A percentile compares a stretch with the other conserved stretches of the same genome.
Conservation (phyloP, 2,888 invertebrate genomes). For the Thymelicus acteon region DNA sequence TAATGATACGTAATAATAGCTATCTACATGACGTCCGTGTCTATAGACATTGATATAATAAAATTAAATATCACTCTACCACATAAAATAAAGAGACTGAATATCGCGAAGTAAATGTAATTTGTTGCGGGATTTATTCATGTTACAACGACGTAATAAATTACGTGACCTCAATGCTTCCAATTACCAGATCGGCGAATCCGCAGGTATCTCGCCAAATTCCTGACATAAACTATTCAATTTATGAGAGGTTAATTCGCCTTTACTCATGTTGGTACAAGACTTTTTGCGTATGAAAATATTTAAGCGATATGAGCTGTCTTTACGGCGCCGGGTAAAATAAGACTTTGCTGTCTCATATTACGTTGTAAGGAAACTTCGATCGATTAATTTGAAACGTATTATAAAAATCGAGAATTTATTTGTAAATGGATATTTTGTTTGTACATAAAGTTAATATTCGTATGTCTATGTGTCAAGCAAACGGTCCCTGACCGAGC, state of each 20-base stretch:
- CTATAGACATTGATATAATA: too few relatives aligned
- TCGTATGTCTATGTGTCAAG: slow-evolving; percentile 70
- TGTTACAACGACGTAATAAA: slow-evolving; percentile 19
- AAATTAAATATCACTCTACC: slow-evolving; percentile 20
- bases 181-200: slow-evolving; percentile 24
- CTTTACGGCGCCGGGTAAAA: slow-evolving; percentile 49
- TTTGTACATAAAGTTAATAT: slow-evolving; percentile 68
- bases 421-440: slow-evolving; percentile 61
- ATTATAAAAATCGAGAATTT: slow-evolving; percentile 77
- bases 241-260: slow-evolving; percentile 44
- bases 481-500: slow-evolving; percentile 68
- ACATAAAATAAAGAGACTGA: slow-evolving; percentile 7
- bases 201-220: slow-evolving; percentile 28
- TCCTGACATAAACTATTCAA: slow-evolving; percentile 41
- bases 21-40: too few relatives aligned
- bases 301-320: slow-evolving; percentile 21
- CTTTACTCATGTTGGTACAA: slow-evolving; percentile 31
- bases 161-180: slow-evolving; percentile 23
- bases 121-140: slow-evolving; percentile 19
- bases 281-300: slow-evolving; percentile 32
- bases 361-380: slow-evolving; percentile 52
- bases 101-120: background rate
- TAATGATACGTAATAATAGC: too few relatives aligned
- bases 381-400: slow-evolving; percentile 68
- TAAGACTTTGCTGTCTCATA: slow-evolving; percentile 54